Percentiles rank a stretch among this genome's conserved stretches.
These are phyloP conservation scores for Hedychridium roseum DNA, from an alignment of 2,888 invertebrate genomes.

Conservation along the genomic window DNA sequence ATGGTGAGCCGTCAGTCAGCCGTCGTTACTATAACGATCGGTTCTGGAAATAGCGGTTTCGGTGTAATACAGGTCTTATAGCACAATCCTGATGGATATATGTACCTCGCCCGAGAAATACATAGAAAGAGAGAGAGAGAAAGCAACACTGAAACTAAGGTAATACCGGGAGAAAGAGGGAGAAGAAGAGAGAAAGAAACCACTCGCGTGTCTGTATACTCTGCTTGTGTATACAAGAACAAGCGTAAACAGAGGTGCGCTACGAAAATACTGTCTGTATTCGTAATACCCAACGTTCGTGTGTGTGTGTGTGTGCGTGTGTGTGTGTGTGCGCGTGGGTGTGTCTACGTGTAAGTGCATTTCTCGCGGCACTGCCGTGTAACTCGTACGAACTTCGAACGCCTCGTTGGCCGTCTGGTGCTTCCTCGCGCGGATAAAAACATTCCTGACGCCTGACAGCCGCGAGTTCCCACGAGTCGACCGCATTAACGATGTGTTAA, in stretches of 20 bases:
- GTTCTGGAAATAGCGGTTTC: slow-evolving; percentile 12
- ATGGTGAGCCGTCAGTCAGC: too few species aligned
- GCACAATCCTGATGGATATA: too few species aligned
- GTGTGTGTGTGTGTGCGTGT: too few species aligned
- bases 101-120: too few species aligned
- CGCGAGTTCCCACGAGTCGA: slow-evolving; percentile 18
- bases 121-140: too few species aligned
- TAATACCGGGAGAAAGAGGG: neutral
- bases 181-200: neutral
- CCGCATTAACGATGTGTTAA: slow-evolving; percentile 19
- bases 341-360: too few species aligned
- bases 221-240: slow-evolving; percentile 11
- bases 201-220: neutral
- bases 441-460: slow-evolving; percentile 18
- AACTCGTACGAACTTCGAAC: too few species aligned
- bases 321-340: too few species aligned
- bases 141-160: neutral
- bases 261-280: slow-evolving; percentile 36
- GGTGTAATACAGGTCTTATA: too few species aligned
- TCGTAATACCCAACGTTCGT: slow-evolving; percentile 12
- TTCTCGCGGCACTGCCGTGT: neutral
- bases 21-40: too few species aligned
- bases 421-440: slow-evolving; percentile 19
- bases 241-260: slow-evolving; percentile 31
- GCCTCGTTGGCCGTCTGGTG: slow-evolving; percentile 1